Conservation (phyloP, 2,113 vertebrate genomes). For the Plecotus auritus region DNA sequence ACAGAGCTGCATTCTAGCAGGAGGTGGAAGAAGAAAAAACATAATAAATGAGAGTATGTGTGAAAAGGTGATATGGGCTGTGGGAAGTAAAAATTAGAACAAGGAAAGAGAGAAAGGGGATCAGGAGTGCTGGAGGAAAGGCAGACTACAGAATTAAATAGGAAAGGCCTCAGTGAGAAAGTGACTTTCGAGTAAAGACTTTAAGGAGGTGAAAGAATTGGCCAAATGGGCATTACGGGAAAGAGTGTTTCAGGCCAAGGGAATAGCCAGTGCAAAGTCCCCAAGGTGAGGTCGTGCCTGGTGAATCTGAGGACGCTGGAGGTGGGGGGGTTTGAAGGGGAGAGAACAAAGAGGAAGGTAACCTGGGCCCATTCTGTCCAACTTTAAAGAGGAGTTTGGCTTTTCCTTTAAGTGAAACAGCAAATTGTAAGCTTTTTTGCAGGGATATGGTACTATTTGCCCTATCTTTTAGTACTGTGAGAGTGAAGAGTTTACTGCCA, state of each 20-base stretch:
- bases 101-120: not conserved
- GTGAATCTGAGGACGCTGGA: not conserved
- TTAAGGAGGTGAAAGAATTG: not conserved
- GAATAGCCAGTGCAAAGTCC: not conserved
- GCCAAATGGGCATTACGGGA: not conserved
- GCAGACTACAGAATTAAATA: not conserved
- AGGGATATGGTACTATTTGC: not conserved
- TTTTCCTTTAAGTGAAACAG: slow-evolving; percentile 7
- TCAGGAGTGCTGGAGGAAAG: not conserved
- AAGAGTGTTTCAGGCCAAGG: not conserved
- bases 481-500: not conserved
- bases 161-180: not conserved
- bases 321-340: not conserved
- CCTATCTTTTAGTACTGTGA: not conserved
- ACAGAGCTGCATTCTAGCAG: not conserved
- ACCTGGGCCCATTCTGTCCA: not conserved
- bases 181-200: not conserved
- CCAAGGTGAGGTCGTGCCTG: not conserved
- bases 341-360: not conserved
- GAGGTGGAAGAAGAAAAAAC: not conserved
- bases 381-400: not conserved
- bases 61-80: not conserved
- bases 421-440: not conserved
- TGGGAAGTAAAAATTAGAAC: not conserved
- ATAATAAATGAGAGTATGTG: not conserved